Percentiles rank a stretch among this genome's conserved stretches.
Evolutionary conservation across 2,888 invertebrate genomes (phyloP).

Genomic region (Pristionchus fissidentatus): DNA sequence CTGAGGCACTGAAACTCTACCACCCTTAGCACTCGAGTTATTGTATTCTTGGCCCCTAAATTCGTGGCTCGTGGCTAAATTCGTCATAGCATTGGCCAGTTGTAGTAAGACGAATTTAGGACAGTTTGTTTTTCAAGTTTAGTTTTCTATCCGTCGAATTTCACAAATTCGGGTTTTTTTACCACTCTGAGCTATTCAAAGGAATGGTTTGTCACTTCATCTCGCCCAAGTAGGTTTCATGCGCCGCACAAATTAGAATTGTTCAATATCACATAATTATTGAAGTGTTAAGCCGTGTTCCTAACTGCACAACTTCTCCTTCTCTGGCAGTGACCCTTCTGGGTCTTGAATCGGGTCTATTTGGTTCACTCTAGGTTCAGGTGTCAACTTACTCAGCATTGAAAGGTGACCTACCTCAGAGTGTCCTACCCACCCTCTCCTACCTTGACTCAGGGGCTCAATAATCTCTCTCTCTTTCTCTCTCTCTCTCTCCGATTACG

Average conservation of each 20-base stretch:
- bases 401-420: slow-evolving; percentile 43
- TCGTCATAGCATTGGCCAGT: too few relatives aligned
- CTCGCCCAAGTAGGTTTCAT: too few relatives aligned
- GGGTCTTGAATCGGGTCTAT: not conserved
- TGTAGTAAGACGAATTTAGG: too few relatives aligned
- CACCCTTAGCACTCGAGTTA: slow-evolving; percentile 4
- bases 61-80: not conserved
- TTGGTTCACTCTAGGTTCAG: too few relatives aligned
- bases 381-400: not conserved
- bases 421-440: not conserved
- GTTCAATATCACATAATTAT: not conserved
- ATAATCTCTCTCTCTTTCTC: not conserved
- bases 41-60: not conserved
- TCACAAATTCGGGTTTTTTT: not conserved
- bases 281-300: not conserved
- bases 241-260: too few relatives aligned
- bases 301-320: not conserved
- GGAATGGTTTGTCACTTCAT: not conserved
- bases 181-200: not conserved
- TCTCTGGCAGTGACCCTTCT: slow-evolving; percentile 7
- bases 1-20: not conserved
- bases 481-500: not conserved
- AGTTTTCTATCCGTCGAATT: too few relatives aligned
- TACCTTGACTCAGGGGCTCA: not conserved
- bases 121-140: too few relatives aligned